Conservation (phyloP, 23 tunicate genomes). For the Trididemnum clinides region DNA sequence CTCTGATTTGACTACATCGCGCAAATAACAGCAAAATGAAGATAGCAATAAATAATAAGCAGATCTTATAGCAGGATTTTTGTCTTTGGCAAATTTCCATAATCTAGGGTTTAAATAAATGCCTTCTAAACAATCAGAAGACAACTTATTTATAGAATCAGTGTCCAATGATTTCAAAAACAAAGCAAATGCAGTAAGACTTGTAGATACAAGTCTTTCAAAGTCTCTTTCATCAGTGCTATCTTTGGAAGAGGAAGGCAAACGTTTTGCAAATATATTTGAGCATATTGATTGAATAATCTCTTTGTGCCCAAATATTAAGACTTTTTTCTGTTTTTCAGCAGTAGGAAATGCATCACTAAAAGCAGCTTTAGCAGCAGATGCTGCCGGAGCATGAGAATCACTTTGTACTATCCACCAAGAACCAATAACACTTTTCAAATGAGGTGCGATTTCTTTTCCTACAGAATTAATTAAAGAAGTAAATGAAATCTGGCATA, state of each 20-base stretch:
- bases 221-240: slow-evolving; percentile 36
- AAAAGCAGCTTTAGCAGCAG: slow-evolving; percentile 56
- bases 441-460: slow-evolving; percentile 77
- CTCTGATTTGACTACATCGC: slow-evolving; percentile 30
- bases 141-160: neutral
- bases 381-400: slow-evolving; percentile 68
- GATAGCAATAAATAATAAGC: slow-evolving; percentile 55
- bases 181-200: slow-evolving; percentile 55
- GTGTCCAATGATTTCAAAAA: slow-evolving; percentile 18
- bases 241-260: neutral
- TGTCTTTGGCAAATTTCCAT: slow-evolving; percentile 80
- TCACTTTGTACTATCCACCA: slow-evolving; percentile 90
- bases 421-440: slow-evolving; percentile 70
- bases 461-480: slow-evolving; percentile 37
- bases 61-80: slow-evolving; percentile 36
- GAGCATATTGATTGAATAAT: slow-evolving; percentile 37
- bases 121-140: neutral
- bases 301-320: slow-evolving; percentile 62
- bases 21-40: slow-evolving; percentile 19
- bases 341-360: slow-evolving; percentile 53
- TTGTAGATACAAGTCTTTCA: slow-evolving; percentile 46
- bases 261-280: slow-evolving; percentile 32
- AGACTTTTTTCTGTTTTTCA: slow-evolving; percentile 62
- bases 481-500: slow-evolving; percentile 45
- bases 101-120: slow-evolving; percentile 41